A percentile compares a stretch with the other conserved stretches of the same genome.
Conservation (phyloP, 92 coral and sea anemone species). For the Actinernus sp. region DNA sequence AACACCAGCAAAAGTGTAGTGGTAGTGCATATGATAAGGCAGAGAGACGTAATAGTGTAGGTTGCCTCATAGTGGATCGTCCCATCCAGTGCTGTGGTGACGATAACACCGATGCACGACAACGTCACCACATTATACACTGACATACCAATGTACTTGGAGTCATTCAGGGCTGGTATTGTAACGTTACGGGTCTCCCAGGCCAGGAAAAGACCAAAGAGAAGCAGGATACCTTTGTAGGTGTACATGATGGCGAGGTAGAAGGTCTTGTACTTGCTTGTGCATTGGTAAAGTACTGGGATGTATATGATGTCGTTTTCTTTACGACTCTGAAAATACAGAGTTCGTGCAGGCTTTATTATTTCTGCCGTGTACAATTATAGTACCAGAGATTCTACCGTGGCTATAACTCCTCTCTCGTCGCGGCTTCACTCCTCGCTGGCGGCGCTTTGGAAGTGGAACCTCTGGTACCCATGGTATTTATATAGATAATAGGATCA, state of each 20-base stretch:
- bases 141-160: conserved; percentile 96
- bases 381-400: no score
- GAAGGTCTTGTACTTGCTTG: conserved; percentile 76
- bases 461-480: no score
- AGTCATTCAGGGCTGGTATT: conserved; percentile 94
- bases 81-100: conserved; percentile 82
- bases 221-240: conserved; percentile 84
- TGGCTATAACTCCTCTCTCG: no score
- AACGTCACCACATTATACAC: conserved; percentile 94
- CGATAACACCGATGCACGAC: conserved; percentile 87
- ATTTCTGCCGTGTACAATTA: no score
- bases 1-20: conserved; percentile 88
- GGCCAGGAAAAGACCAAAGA: conserved; percentile 96
- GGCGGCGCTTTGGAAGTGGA: no score
- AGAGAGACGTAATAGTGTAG: conserved; percentile 85
- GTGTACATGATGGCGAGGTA: conserved; percentile 73
- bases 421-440: no score
- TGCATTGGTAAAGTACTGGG: conserved; percentile 88
- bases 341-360: no score
- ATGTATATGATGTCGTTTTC: conserved; percentile 70
- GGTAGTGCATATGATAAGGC: conserved; percentile 88
- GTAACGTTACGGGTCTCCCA: conserved; percentile 93
- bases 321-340: conserved; percentile 47
- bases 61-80: conserved; percentile 78
- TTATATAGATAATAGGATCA: no score